Conservation (phyloP, 2,797 vertebrate species). For the Dicrostonyx torquatus region DNA sequence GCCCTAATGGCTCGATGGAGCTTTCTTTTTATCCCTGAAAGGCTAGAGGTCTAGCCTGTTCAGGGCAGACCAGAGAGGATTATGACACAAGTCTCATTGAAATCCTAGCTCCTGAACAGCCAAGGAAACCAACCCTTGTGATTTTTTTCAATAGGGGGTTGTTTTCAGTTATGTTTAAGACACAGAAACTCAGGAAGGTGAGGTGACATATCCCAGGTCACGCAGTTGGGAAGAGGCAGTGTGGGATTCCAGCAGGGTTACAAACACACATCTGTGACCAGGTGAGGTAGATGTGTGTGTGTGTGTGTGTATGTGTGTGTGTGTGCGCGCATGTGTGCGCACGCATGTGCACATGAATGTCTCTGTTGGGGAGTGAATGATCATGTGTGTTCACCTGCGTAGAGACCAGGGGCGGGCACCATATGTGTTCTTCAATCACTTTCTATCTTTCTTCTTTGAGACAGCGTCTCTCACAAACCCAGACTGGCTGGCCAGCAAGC, state of each 20-base stretch:
- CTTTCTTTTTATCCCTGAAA: neutral
- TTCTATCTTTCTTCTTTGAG: neutral
- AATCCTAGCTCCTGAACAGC: too few species aligned
- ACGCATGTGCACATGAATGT: accelerated
- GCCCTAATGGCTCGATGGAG: neutral
- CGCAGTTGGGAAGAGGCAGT: neutral
- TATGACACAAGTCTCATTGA: neutral
- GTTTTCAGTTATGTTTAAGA: neutral
- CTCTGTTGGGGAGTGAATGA: neutral
- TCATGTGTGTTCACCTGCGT: neutral
- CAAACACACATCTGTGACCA: neutral
- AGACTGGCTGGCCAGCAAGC: neutral
- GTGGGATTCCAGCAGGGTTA: neutral
- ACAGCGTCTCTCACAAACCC: neutral
- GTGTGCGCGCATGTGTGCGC: too few species aligned
- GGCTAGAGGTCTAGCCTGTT: neutral
- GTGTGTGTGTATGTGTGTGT: neutral
- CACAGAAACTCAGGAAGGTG: neutral
- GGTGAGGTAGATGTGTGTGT: neutral
- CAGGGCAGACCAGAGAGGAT: neutral
- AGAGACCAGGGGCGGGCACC: neutral
- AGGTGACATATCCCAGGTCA: neutral
- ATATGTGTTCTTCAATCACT: neutral
- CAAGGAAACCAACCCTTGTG: neutral
- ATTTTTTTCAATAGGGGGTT: neutral